A percentile compares a stretch with the other conserved stretches of the same genome.
phyloP scores from a whole-genome alignment of 2,113 vertebrate genomes.

The Gadus macrocephalus region DNA sequence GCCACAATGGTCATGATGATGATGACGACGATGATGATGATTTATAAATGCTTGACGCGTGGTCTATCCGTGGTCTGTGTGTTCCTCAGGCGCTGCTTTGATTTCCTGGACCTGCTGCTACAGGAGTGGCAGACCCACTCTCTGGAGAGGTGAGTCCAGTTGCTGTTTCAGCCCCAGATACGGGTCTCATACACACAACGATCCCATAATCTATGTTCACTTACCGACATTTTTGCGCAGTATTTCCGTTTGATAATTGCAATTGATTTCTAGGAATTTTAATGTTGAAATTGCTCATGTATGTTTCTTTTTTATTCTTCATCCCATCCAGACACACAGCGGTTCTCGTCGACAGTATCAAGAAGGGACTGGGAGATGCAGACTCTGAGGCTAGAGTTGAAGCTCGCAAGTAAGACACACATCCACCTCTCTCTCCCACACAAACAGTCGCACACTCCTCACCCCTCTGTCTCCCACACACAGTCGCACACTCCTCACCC shows the following conservation, averaged over 20 bases:
- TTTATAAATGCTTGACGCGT: background rate
- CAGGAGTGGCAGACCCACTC: conserved; percentile 81
- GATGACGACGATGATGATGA: background rate
- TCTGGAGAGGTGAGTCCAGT: conserved; percentile 70
- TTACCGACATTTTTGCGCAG: background rate
- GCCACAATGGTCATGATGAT: background rate
- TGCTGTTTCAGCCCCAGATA: background rate
- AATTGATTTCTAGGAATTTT: no score
- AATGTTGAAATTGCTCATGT: no score
- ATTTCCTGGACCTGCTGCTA: conserved; percentile 75
- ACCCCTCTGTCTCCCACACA: background rate
- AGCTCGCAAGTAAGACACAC: conserved; percentile 87
- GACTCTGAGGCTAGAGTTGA: conserved; percentile 95
- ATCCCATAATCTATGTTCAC: background rate
- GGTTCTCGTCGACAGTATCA: conserved; percentile 94
- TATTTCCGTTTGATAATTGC: background rate
- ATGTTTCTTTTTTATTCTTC: background rate
- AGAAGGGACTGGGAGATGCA: conserved; percentile 94
- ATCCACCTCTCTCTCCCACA: background rate
- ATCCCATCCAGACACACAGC: conserved; percentile 78
- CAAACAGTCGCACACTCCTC: no score
- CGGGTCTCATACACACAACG: background rate
- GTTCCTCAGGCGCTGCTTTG: conserved; percentile 72
- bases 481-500: background rate
- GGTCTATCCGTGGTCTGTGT: conserved; percentile 10